Conservation (phyloP, 2,113 vertebrate genomes). For the Caracal caracal region DNA sequence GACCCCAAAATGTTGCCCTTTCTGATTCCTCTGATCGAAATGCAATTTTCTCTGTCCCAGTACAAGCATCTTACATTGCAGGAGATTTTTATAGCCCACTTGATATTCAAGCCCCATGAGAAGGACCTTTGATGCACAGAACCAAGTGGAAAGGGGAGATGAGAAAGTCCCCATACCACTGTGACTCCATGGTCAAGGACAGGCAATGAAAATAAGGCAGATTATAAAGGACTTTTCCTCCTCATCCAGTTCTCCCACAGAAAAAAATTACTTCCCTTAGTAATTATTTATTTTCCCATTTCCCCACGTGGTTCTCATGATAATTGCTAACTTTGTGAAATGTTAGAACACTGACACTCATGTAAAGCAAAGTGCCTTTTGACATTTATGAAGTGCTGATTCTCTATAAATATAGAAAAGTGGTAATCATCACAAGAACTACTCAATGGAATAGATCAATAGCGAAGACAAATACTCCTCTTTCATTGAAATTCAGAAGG, state of each 20-base stretch:
- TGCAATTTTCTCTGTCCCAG: neutral
- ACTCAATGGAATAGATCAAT: constrained; percentile 68
- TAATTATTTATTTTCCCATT: constrained; percentile 64
- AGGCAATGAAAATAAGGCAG: neutral
- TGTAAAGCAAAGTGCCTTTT: constrained; percentile 72
- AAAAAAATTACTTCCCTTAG: constrained; percentile 6
- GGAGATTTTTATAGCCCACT: neutral
- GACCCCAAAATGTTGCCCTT: neutral
- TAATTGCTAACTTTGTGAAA: constrained; percentile 68
- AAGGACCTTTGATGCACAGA: constrained; percentile 9
- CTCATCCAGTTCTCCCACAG: neutral
- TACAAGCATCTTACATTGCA: neutral
- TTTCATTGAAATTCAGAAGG: constrained; percentile 76
- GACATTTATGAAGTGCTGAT: constrained; percentile 77
- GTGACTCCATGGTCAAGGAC: neutral
- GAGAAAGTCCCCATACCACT: neutral
- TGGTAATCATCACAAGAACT: constrained; percentile 62
- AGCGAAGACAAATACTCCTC: constrained; percentile 57
- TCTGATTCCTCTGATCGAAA: neutral
- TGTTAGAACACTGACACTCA: constrained; percentile 59
- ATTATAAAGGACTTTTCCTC: neutral
- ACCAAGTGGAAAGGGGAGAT: neutral
- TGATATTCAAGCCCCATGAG: neutral
- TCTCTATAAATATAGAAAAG: constrained; percentile 76
- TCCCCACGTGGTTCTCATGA: constrained; percentile 30